Evolutionary conservation across 23 tunicate species (phyloP), one percentile per base, ranked within the genome.

Genomic region (Styela plicata): DNA sequence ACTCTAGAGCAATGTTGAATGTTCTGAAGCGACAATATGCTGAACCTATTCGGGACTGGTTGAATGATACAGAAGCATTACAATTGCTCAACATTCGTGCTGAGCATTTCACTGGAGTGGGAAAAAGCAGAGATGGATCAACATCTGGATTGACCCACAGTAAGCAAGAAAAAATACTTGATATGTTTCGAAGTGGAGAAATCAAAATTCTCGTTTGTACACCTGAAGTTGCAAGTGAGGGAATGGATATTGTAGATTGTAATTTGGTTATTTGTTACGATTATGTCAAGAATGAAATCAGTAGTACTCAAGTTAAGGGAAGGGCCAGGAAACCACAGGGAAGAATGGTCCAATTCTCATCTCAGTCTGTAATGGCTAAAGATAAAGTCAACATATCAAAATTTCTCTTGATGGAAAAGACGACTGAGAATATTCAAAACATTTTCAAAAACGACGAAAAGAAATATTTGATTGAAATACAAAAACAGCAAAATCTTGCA

Each of bases 211-310:
- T 86, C 22, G 73, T 86, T 16, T 80, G 90, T 63, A 80, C 90
- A n/a, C 79, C 79, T 2, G 81, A 86, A 13, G 83, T 79, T 24
- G 84, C 89, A 20, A 82, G 84, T 17, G 89, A 86, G 63, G 89
- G 89, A 3, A 74, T 86, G 53, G 85, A 86, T 64, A 80, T 80
- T 34, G 52, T 44, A 5, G 68, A 81, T 31, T 86, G 90, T 36
- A 86, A 80, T 82, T 24, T 86, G 69, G 90, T 86, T 27, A 82
- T 86, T 37, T 74, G 63, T 27, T 86, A 86, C 29, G 82, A 86
- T 34, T 76, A 68, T 44, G 35, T 57, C 44, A 86, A 69, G 69
- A 80, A 73, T 74, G 85, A 80, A 80, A 52, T 80, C 27, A 36
- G 70, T 29, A 71, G 33, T n/a, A 74, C 36, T 2, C 85, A 86